Evolutionary conservation across 2,888 invertebrate species (phyloP).

Genomic region (Parapristionchus giblindavisi): DNA sequence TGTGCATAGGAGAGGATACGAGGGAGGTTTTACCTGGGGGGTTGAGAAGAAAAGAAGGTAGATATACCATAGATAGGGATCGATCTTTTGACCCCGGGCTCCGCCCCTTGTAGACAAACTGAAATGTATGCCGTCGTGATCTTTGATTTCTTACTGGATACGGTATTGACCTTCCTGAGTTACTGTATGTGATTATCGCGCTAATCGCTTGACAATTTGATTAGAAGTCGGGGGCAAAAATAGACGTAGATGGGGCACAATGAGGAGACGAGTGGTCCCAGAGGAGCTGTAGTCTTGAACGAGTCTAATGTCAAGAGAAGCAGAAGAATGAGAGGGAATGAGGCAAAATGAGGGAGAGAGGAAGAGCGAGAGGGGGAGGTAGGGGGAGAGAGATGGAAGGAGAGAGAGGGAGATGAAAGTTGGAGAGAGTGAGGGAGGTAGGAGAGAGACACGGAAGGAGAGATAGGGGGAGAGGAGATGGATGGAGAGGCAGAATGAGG

Average conservation of each 20-base stretch:
- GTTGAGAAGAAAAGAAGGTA: conserved; percentile 17
- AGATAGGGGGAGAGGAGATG: background rate
- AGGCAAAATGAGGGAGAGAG: background rate
- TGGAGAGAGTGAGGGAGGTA: too few species aligned
- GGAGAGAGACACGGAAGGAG: background rate
- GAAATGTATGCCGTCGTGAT: too few species aligned
- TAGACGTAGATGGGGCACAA: background rate
- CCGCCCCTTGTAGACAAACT: too few species aligned
- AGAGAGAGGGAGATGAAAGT: background rate
- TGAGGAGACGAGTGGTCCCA: too few species aligned
- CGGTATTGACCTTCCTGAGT: too few species aligned
- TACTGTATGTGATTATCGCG: too few species aligned
- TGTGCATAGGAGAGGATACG: too few species aligned
- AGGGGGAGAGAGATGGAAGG: background rate
- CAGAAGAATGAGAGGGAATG: background rate
- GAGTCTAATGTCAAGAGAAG: too few species aligned
- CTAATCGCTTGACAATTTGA: background rate
- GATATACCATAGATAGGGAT: too few species aligned
- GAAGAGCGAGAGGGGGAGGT: background rate
- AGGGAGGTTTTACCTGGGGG: conserved; percentile 7
- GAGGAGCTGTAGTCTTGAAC: conserved; percentile 32
- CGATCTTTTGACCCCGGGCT: too few species aligned
- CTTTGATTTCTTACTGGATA: too few species aligned
- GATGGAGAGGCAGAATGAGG: conserved; percentile 16
- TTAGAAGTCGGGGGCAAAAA: background rate